Conservation (phyloP, 1,140 invertebrate species). For the Daktulosphaira vitifoliae region DNA sequence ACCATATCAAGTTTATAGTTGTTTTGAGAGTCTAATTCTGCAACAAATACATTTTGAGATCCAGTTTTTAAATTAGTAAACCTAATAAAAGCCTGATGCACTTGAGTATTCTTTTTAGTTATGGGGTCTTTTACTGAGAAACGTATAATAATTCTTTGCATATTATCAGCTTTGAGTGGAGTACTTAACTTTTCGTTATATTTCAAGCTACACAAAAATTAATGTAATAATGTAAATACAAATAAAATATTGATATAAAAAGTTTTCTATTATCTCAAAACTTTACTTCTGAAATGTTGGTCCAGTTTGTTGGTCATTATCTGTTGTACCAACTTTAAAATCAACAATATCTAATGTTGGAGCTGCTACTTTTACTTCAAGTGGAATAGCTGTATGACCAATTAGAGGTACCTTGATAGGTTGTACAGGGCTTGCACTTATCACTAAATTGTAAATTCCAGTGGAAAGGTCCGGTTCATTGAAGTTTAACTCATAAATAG, state of each 20-base stretch:
- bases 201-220: constrained; percentile 48
- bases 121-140: constrained; percentile 68
- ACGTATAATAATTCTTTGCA: constrained; percentile 79
- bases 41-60: constrained; percentile 85
- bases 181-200: constrained; percentile 62
- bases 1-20: constrained; percentile 89
- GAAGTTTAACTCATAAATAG: constrained; percentile 70
- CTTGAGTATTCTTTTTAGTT: constrained; percentile 57
- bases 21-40: constrained; percentile 70
- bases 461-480: constrained; percentile 66
- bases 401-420: constrained; percentile 48
- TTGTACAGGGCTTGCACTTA: constrained; percentile 56
- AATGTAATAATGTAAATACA: background rate
- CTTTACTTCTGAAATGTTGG: constrained; percentile 60
- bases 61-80: constrained; percentile 56
- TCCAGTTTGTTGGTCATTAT: constrained; percentile 76
- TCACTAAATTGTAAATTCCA: constrained; percentile 72
- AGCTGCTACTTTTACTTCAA: constrained; percentile 57
- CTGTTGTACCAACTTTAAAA: constrained; percentile 79
- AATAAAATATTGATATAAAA: background rate
- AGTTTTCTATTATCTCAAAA: too few species aligned
- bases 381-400: constrained; percentile 48
- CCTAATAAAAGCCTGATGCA: constrained; percentile 89
- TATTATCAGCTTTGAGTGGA: constrained; percentile 69
- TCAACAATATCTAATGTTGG: constrained; percentile 57